Base-by-base conservation (phyloP, 2,888 invertebrate genomes). In the Uloborus plumipes region DNA sequence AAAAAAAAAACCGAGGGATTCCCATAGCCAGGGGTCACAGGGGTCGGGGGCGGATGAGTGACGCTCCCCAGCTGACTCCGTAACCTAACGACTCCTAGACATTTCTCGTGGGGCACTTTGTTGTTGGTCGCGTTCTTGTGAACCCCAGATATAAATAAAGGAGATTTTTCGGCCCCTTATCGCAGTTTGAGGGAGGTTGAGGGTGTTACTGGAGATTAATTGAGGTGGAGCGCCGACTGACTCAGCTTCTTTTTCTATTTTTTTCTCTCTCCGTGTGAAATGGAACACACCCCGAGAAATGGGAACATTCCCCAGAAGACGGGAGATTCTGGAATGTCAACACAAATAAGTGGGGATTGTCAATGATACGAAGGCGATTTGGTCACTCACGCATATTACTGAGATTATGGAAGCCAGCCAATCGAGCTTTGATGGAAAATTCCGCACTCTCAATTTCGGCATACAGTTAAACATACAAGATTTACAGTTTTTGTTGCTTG, bases 51-150 rank as follows among this genome's bases (percentile, higher is more conserved):
- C 18, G 61, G 18, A 69, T 81, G 80, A 81, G 75, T 81, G 80
- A 81, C 80, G 75, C 69, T 81, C 80, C 64, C 80, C 80, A 75
- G 69, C 73, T 73, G 73, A 80, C 67, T 73, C 67, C 58, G 67
- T 39, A 26, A 50, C 70, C 75, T 20, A 58, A 59, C 39, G 62
- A 22, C 50, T 47, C 49, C 55, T 55, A 55, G 39, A 50, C 50
- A 31, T 58, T 39, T 39, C 39, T 39, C 39, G 18, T 31, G 20
- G 15, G 31, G 7, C 16, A 61, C 22, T 65, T 65, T 65, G 22
- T 58, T 50, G 18, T 26, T 47, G 13, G 14, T 31, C 62, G 47
- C 61, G 55, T 49, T 22, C 47, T 47, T 79, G 66, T 72, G 51
- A 31, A 67, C 67, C 58, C 39, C 53, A 65, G 80, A 74, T 74